Base-by-base conservation (phyloP, 2,888 invertebrate genomes). In the Aricia artaxerxes region DNA sequence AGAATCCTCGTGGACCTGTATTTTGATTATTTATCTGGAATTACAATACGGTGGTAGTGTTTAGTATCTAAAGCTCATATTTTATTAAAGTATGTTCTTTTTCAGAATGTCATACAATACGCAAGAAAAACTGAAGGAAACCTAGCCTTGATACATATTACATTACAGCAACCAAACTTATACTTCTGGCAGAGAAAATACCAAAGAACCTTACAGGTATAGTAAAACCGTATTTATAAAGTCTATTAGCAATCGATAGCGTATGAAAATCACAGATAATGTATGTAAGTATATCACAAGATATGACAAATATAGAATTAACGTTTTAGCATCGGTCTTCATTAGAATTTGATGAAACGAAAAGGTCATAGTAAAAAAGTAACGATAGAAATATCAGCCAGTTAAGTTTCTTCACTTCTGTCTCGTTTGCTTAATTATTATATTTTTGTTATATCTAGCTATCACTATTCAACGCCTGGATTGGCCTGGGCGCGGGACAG, bases 81-180 rank as follows among this genome's bases (percentile, higher is more conserved):
- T 49, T 49, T 49, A 2, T 49, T 0, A 49, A 49, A 49, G 9
- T 9, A 49, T 4, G 13, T 9, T 16, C 16, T 40, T 7, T 82
- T 81, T 35, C 75, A 82, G 81, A 79, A 78, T 4, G n/a, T 64
- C 24, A 76, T 82, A n/a, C 81, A 81, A 24, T 72, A 82, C n/a
- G 81, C 82, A 72, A 81, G 82, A 49, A 79, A 83, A 78, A 79
- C 73, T 7, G 75, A 80, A 78, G 81, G 85, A 0, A 87, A 85
- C 78, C 16, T 92, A 24, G 87, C 91, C 0, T 83, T 94, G 0
- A 1, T 92, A 0, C 90, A 92, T 80, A 60, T 87, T 1, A 89
- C 87, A 0, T 82, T 94, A 38, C 84, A 88, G 0, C 94, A 94
- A 82, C 94, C 94, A 0, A 94, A 94, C 82, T 79, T 94, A 1